These are phyloP conservation scores for Tinamus guttatus DNA, from an alignment of 2,113 vertebrate species.

Conservation along the genomic window DNA sequence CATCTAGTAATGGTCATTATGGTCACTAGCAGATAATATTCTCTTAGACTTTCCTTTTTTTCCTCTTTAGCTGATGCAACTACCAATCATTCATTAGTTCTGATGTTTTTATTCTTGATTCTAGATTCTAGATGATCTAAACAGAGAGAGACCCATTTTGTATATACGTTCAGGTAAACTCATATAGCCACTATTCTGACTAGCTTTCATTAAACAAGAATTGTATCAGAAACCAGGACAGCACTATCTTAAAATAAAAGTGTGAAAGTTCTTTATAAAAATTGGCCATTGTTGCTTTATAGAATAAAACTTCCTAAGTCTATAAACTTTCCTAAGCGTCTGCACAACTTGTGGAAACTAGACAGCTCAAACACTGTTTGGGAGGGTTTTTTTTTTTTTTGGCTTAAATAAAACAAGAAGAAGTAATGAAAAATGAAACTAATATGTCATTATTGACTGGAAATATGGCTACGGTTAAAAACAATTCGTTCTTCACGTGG, in stretches of 20 bases:
- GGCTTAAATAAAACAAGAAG: slow-evolving; percentile 1
- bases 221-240: not conserved
- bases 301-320: not conserved
- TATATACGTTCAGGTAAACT: not conserved
- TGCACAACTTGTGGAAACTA: not conserved
- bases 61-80: not conserved
- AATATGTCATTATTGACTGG: slow-evolving; percentile 23
- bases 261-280: not conserved
- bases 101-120: not conserved
- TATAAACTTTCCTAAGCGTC: not conserved
- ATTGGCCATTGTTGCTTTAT: not conserved
- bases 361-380: not conserved
- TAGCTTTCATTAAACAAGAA: not conserved
- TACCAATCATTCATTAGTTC: not conserved
- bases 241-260: not conserved
- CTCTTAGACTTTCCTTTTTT: not conserved
- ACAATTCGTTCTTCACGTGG: not conserved
- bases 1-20: not conserved
- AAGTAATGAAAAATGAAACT: slow-evolving; percentile 34
- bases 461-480: slow-evolving; percentile 23
- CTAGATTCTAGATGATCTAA: not conserved
- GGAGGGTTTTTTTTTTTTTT: not conserved
- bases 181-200: not conserved
- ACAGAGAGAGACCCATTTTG: not conserved
- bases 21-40: not conserved